Evolutionary conservation across 2,113 vertebrate genomes (phyloP).

Genomic region (Seriola rivoliana): DNA sequence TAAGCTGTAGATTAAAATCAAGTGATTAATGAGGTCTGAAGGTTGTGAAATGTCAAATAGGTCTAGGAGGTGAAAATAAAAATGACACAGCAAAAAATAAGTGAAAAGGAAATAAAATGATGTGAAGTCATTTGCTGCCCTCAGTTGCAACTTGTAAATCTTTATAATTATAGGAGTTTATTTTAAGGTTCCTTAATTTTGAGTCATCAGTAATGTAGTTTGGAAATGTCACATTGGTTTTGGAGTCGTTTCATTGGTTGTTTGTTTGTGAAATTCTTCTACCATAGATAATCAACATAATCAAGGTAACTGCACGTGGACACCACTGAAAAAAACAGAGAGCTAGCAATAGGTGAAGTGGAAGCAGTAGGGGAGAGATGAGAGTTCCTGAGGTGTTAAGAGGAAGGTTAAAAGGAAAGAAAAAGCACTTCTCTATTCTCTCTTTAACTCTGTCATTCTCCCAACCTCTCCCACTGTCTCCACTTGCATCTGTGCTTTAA

Average conservation of each 20-base stretch:
- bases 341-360: background rate
- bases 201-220: background rate
- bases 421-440: constrained; percentile 8
- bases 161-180: background rate
- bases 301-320: background rate
- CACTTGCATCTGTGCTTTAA: constrained; percentile 18
- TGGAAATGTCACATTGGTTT: background rate
- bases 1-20: constrained; percentile 47
- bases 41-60: constrained; percentile 57
- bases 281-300: background rate
- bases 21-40: constrained; percentile 50
- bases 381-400: constrained; percentile 9
- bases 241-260: background rate
- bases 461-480: background rate
- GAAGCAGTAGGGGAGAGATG: background rate
- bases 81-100: background rate
- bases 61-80: background rate
- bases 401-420: constrained; percentile 31
- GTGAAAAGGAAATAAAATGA: background rate
- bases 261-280: background rate
- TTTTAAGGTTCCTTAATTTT: background rate
- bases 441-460: constrained; percentile 23
- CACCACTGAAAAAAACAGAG: background rate
- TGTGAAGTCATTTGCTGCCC: background rate
- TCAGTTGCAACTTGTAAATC: background rate